A percentile compares a stretch with the other conserved stretches of the same genome.
phyloP scores from a whole-genome alignment of 1,140 invertebrate genomes.

The Laupala kohalensis region DNA sequence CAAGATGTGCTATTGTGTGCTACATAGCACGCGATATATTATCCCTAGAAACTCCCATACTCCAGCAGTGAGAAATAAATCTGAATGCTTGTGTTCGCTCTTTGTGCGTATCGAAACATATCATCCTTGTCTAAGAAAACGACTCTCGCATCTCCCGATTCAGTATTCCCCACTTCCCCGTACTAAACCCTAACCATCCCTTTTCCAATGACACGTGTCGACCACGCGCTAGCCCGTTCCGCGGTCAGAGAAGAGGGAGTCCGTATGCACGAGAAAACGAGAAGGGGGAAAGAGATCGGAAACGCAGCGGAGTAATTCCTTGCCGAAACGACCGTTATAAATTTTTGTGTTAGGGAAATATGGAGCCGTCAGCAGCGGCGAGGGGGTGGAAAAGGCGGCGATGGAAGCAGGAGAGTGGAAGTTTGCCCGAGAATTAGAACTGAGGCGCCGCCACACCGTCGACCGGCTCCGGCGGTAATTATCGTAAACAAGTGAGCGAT shows the following conservation, averaged over 20 bases:
- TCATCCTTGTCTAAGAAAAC: no score
- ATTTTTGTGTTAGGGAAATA: neutral
- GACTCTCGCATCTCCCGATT: neutral
- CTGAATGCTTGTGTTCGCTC: no score
- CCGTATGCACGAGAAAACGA: no score
- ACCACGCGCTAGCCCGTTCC: neutral
- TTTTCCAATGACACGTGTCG: neutral
- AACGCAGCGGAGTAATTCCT: neutral
- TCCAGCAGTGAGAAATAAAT: no score
- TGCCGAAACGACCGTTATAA: neutral
- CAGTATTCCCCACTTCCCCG: neutral
- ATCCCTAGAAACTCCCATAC: no score
- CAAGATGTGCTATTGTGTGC: no score
- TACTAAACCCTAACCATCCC: neutral
- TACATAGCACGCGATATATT: no score
- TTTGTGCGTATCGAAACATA: no score
- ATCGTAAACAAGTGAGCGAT: neutral
- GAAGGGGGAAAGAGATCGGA: no score
- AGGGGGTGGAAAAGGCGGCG: neutral
- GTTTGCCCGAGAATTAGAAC: neutral
- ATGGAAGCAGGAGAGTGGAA: no score
- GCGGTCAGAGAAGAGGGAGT: neutral
- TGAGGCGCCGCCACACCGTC: no score
- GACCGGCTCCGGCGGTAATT: neutral
- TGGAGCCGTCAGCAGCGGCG: no score